Evolutionary conservation across 2,888 invertebrate genomes (phyloP).

Genomic region (Drosophila affinis): DNA sequence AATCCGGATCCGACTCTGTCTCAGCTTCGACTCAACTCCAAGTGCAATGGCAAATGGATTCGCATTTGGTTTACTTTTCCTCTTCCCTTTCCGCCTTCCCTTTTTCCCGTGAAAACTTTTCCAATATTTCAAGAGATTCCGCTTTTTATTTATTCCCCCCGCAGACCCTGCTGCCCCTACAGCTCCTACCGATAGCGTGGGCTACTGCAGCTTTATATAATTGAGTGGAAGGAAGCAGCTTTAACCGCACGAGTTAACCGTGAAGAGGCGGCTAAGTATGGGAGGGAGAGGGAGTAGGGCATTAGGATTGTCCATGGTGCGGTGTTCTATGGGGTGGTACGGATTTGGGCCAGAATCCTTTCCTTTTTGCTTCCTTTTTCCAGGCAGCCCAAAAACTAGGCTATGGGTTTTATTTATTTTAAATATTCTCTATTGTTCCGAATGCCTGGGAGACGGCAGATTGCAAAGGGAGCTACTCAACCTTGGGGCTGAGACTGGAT

Average conservation of each 20-base stretch:
- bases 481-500: slow-evolving; percentile 5
- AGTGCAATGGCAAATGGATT: slow-evolving; percentile 42
- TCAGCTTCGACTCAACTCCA: slow-evolving; percentile 6
- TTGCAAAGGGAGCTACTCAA: neutral
- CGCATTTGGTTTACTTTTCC: slow-evolving; percentile 39
- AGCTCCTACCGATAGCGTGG: neutral
- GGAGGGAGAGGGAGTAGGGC: neutral
- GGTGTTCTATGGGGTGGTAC: neutral
- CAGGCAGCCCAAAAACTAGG: neutral
- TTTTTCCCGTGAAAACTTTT: slow-evolving; percentile 47
- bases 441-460: slow-evolving; percentile 5
- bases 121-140: slow-evolving; percentile 54
- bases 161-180: neutral
- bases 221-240: slow-evolving; percentile 63
- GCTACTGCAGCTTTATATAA: slow-evolving; percentile 57
- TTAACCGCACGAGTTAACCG: slow-evolving; percentile 63
- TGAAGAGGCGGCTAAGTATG: slow-evolving; percentile 15
- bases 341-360: slow-evolving; percentile 13
- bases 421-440: slow-evolving; percentile 24
- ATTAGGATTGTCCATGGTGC: neutral
- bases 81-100: slow-evolving; percentile 2
- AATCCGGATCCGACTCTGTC: slow-evolving; percentile 18
- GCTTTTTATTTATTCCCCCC: slow-evolving; percentile 26
- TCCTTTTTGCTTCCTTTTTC: slow-evolving; percentile 1
- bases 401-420: slow-evolving; percentile 7